Evolutionary conservation across 2,888 invertebrate species (phyloP).

Genomic region (Cremastinae sp.): DNA sequence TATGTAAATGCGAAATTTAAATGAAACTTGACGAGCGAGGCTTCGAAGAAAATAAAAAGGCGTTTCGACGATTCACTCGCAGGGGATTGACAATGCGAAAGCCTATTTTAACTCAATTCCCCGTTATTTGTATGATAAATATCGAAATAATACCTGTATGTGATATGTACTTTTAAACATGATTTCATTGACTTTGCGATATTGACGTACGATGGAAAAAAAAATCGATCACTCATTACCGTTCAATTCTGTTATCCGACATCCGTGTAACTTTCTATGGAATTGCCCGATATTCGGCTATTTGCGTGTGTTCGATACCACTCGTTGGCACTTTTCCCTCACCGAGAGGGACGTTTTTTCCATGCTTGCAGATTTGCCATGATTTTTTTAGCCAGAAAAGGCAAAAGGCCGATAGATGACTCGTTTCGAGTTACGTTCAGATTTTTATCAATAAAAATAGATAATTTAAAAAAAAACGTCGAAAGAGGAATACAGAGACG

Average conservation of each 20-base stretch:
- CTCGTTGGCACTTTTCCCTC: not conserved
- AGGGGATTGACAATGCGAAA: constrained; percentile 37
- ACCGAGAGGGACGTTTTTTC: not conserved
- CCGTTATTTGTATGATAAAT: constrained; percentile 70
- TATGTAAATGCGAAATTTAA: constrained; percentile 26
- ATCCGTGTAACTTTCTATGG: not conserved
- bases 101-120: constrained; percentile 72
- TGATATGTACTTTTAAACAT: constrained; percentile 75
- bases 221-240: no score
- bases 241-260: no score
- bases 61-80: constrained; percentile 34
- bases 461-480: constrained; percentile 7
- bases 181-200: constrained; percentile 64
- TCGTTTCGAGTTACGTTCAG: constrained; percentile 25
- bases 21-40: constrained; percentile 10
- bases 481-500: constrained; percentile 1
- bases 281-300: no score
- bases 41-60: constrained; percentile 13
- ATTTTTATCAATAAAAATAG: constrained; percentile 33
- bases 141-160: constrained; percentile 71
- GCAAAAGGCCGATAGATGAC: not conserved
- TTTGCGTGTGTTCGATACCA: not conserved
- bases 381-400: constrained; percentile 1
- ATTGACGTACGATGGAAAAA: no score
- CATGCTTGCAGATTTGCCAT: not conserved